Evolutionary conservation across 2,888 invertebrate genomes (phyloP), one percentile per base, ranked within the genome.

Genomic region (Apantesis nais): DNA sequence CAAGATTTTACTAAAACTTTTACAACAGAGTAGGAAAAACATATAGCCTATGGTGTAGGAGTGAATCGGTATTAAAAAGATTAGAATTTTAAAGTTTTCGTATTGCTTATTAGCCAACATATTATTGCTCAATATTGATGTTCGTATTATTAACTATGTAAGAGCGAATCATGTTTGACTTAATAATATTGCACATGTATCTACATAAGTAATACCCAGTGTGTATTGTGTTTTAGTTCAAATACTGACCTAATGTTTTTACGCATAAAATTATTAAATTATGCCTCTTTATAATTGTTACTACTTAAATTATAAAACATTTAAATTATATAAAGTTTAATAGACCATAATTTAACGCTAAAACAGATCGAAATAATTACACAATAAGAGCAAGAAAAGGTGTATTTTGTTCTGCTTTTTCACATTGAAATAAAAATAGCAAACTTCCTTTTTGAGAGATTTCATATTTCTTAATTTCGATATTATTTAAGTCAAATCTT

Each of bases 221-320:
- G 16, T 48, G 22, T 31, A 22, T 29, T 22, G 31, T 34, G 1
- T 22, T 22, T 25, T 25, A 12, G 44, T 29, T 22, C 65, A 71
- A 12, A 73, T 66, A 52, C n/a, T 74, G 66, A 66, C 22, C 22
- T 68, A 61, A 71, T 68, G 62, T 52, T 34, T 58, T 71, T 74
- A 76, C 67, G 72, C 68, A 76, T 77, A 74, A 75, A 71, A 77
- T 72, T 62, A 78, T 83, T 48, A 77, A 86, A 88, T 90, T 90
- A 90, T 92, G 91, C 91, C 88, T 89, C 88, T 82, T 84, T 85
- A 85, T 84, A 88, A 89, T 88, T 89, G 88, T 88, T 86, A 87
- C 89, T 90, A 90, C 89, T 90, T 90, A 90, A 86, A 89, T 52
- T 77, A 86, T 84, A 82, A 80, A 76, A 78, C 78, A 76, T 75